A percentile compares a stretch with the other conserved stretches of the same genome.
Evolutionary conservation across 37 sponge, comb jelly and placozoan genomes (phyloP).

Genomic region (Axinella damicornis): DNA sequence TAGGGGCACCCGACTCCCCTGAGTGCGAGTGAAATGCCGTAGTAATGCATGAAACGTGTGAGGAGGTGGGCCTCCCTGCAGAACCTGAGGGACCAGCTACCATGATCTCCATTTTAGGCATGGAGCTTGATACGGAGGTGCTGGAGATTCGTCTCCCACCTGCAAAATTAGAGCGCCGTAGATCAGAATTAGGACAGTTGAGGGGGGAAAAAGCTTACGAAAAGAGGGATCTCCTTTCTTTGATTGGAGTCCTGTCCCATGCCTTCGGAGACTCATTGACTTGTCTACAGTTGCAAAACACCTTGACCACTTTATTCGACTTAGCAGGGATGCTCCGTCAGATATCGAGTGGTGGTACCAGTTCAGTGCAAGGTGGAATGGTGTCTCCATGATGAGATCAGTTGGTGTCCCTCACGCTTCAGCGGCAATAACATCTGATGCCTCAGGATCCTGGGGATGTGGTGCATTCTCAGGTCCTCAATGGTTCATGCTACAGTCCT

Average conservation of each 20-base stretch:
- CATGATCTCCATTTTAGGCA: constrained; percentile 4
- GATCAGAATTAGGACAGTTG: neutral
- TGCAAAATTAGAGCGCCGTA: neutral
- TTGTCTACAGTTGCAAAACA: neutral
- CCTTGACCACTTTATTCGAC: constrained; percentile 21
- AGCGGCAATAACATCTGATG: constrained; percentile 15
- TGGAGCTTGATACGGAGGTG: constrained; percentile 10
- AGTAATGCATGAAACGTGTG: neutral
- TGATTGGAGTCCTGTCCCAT: constrained; percentile 13
- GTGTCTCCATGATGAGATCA: neutral
- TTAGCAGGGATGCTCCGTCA: constrained; percentile 9
- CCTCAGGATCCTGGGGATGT: constrained; percentile 28
- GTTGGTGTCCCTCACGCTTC: neutral
- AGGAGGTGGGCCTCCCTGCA: neutral
- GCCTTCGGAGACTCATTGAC: constrained; percentile 29
- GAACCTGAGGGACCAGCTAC: constrained; percentile 15
- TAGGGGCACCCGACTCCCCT: neutral
- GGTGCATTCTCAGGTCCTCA: constrained; percentile 11
- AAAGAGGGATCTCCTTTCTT: constrained; percentile 11
- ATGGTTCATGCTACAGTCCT: constrained; percentile 19
- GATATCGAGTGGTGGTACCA: constrained; percentile 36
- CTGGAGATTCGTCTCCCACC: constrained; percentile 15
- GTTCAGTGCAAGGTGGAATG: constrained; percentile 17
- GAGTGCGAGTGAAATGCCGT: neutral
- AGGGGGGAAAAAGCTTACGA: neutral